phyloP scores from a whole-genome alignment of 2,888 invertebrate genomes.

The Schizaphis graminum region DNA sequence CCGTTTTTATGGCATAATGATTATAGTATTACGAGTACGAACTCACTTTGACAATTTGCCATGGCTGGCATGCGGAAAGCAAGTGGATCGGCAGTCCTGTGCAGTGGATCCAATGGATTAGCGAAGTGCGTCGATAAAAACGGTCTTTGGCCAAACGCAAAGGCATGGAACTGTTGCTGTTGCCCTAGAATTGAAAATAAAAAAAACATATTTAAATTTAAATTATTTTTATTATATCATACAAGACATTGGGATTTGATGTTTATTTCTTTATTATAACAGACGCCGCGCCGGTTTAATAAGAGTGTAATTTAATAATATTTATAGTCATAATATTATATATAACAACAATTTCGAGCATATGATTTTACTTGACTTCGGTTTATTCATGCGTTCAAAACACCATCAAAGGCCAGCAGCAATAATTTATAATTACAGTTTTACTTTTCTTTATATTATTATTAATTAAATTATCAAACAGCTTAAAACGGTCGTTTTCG shows the following conservation, averaged over 20 bases:
- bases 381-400: constrained; percentile 22
- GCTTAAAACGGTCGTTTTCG: not conserved
- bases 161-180: constrained; percentile 91
- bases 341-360: not conserved
- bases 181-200: constrained; percentile 90
- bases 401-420: constrained; percentile 24
- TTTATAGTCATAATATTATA: not conserved
- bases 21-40: not conserved
- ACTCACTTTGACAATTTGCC: constrained; percentile 92
- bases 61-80: constrained; percentile 88
- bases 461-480: constrained; percentile 12
- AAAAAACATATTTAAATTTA: not conserved
- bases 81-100: constrained; percentile 82
- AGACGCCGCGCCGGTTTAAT: not conserved
- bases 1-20: not conserved
- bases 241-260: not conserved
- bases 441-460: constrained; percentile 29
- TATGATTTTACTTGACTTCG: not conserved
- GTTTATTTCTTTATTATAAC: not conserved
- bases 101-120: constrained; percentile 71
- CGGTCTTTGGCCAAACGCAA: constrained; percentile 86
- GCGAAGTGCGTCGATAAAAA: constrained; percentile 81
- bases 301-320: not conserved
- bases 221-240: not conserved
- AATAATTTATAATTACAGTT: constrained; percentile 21